Conservation (phyloP, 2,888 invertebrate genomes). For the Escarpia spicata region DNA sequence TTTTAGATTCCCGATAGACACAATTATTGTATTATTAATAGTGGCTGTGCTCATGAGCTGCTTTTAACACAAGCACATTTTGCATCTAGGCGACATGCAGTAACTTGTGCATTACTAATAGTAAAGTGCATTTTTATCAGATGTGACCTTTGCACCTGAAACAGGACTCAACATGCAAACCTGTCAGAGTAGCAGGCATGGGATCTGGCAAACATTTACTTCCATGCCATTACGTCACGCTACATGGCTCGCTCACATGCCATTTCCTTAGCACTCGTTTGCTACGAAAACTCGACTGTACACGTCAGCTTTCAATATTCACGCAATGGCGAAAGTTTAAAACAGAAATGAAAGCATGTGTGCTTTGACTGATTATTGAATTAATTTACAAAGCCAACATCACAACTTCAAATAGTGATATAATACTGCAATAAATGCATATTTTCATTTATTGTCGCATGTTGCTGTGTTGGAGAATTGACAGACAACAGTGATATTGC, state of each 20-base stretch:
- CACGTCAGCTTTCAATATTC: background rate
- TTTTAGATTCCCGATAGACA: background rate
- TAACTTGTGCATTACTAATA: background rate
- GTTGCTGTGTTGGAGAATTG: background rate
- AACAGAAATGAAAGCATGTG: too few species aligned
- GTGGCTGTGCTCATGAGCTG: background rate
- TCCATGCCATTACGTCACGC: background rate
- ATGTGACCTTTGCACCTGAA: background rate
- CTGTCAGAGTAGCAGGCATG: background rate
- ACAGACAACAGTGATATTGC: background rate
- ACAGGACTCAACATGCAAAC: background rate
- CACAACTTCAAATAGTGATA: too few species aligned
- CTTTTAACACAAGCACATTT: background rate
- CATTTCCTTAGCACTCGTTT: background rate
- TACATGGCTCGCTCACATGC: background rate
- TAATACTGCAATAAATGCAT: too few species aligned
- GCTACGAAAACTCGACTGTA: background rate
- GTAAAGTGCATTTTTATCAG: background rate
- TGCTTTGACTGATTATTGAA: too few species aligned
- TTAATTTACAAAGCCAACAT: too few species aligned
- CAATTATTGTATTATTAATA: background rate
- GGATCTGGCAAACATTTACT: background rate
- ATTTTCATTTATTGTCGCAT: background rate
- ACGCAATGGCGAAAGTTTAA: background rate
- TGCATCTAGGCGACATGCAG: background rate